Conservation (phyloP, 2,797 vertebrate species). For the Triplophysa bombifrons region DNA sequence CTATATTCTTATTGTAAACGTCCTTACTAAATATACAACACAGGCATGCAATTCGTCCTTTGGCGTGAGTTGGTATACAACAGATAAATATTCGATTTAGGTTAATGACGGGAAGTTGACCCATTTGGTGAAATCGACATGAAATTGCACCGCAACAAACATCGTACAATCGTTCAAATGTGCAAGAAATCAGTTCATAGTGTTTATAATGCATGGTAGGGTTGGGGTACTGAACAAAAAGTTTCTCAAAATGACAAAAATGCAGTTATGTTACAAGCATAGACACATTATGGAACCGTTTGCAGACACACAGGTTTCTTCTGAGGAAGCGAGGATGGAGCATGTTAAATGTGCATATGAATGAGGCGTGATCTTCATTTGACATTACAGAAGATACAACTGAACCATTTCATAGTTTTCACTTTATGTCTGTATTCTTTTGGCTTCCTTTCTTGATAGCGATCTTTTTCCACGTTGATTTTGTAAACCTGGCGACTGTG, state of each 20-base stretch:
- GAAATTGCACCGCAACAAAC: conserved; percentile 49
- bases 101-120: conserved; percentile 69
- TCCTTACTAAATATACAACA: conserved; percentile 99
- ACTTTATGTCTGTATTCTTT: conserved; percentile 76
- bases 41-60: conserved; percentile 98
- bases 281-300: conserved; percentile 70
- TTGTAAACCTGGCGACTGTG: conserved; percentile 78
- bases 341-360: conserved; percentile 58
- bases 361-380: conserved; percentile 55
- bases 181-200: conserved; percentile 55
- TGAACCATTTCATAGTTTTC: conserved; percentile 56
- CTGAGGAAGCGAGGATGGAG: conserved; percentile 49
- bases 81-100: conserved; percentile 84
- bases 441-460: conserved; percentile 76
- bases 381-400: conserved; percentile 56
- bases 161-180: conserved; percentile 58
- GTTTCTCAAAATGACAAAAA: conserved; percentile 69
- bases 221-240: conserved; percentile 72
- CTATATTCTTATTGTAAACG: conserved; percentile 86
- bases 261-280: conserved; percentile 79
- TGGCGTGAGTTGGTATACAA: conserved; percentile 87
- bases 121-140: conserved; percentile 49
- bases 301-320: conserved; percentile 76
- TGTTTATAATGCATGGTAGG: conserved; percentile 56
- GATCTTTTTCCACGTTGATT: conserved; percentile 88